These are phyloP conservation scores for Lordiphosa stackelbergi DNA, from an alignment of 1,140 invertebrate genomes.

Conservation along the genomic window DNA sequence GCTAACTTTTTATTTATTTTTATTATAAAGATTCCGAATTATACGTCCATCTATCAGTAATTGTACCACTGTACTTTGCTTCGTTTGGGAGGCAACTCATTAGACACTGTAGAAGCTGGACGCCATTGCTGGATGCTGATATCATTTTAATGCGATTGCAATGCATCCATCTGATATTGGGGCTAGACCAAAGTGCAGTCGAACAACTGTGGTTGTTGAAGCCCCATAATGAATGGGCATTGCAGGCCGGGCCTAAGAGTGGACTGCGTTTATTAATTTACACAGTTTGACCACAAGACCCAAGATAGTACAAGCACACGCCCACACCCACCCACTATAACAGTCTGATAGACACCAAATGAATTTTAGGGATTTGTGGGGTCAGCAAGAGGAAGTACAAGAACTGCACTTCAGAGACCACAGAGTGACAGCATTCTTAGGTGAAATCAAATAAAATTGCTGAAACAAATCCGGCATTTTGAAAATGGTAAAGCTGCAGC, in stretches of 20 bases:
- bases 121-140: constrained; percentile 28
- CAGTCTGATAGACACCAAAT: neutral
- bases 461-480: neutral
- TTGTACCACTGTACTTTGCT: neutral
- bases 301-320: constrained; percentile 2
- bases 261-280: constrained; percentile 59
- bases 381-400: too few species aligned
- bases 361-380: too few species aligned
- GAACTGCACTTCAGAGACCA: too few species aligned
- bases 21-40: too few species aligned
- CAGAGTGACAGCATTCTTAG: too few species aligned
- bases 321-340: neutral
- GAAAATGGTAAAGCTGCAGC: too few species aligned
- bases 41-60: too few species aligned
- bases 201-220: constrained; percentile 19
- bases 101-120: constrained; percentile 45
- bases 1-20: too few species aligned
- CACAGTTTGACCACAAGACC: constrained; percentile 4
- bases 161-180: constrained; percentile 3
- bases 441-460: neutral
- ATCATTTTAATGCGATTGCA: constrained; percentile 5
- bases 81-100: constrained; percentile 29
- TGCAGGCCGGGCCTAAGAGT: constrained; percentile 41
- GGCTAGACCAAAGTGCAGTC: constrained; percentile 45
- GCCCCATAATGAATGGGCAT: constrained; percentile 29